phyloP scores from a whole-genome alignment of 64 coral and sea anemone genomes.

The Pocillopora damicornis region DNA sequence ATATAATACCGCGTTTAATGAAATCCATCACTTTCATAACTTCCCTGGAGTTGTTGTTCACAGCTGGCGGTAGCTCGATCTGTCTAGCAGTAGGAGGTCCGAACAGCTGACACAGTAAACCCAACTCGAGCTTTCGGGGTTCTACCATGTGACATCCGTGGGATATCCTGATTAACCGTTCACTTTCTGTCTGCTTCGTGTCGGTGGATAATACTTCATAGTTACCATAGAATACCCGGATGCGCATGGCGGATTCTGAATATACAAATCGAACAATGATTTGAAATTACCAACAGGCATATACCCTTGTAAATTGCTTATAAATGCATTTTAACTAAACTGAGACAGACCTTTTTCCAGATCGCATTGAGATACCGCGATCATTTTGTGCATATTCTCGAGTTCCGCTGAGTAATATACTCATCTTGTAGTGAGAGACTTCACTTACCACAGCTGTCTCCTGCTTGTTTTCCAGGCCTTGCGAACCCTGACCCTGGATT shows the following conservation, averaged over 20 bases:
- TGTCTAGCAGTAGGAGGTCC: conserved; percentile 55
- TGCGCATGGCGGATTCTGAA: not conserved
- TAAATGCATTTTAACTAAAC: too few species aligned
- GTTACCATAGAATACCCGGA: conserved; percentile 26
- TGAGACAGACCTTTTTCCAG: too few species aligned
- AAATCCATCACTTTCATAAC: conserved; percentile 56
- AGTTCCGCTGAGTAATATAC: not conserved
- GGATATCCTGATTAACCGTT: conserved; percentile 6
- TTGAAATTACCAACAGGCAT: not conserved
- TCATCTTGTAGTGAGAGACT: not conserved
- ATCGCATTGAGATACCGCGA: too few species aligned
- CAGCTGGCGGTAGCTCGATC: conserved; percentile 40
- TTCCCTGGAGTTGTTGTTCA: conserved; percentile 21
- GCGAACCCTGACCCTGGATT: not conserved
- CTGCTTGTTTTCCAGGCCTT: not conserved
- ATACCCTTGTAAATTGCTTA: too few species aligned
- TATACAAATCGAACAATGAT: not conserved
- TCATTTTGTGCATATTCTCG: not conserved
- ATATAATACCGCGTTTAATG: conserved; percentile 61
- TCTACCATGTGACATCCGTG: not conserved
- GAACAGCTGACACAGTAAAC: conserved; percentile 22
- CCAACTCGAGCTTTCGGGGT: not conserved
- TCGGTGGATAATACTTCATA: conserved; percentile 18
- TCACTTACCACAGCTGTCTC: not conserved
- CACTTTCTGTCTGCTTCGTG: conserved; percentile 15